Evolutionary conservation across 1,140 invertebrate species (phyloP), one percentile per base, ranked within the genome.

Genomic region (Pissodes strobi): DNA sequence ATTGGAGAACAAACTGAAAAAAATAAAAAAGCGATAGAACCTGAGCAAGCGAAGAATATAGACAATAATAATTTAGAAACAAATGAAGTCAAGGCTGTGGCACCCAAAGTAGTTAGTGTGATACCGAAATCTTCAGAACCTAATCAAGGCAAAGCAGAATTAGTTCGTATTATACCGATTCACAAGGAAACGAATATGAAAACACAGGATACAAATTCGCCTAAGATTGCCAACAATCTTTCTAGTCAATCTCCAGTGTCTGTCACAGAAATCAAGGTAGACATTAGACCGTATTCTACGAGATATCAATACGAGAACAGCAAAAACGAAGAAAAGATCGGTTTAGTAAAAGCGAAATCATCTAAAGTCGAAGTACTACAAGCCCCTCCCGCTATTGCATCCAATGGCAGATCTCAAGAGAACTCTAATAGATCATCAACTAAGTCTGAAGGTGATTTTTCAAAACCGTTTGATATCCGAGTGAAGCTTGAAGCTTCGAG

Each of bases 21-120:
- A n/a, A n/a, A n/a, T n/a, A n/a, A n/a, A n/a, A n/a, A n/a, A n/a
- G n/a, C n/a, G n/a, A n/a, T n/a, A n/a, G n/a, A n/a, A n/a, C n/a
- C 46, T n/a, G 22, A 49, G 13, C 10, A 5, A 13, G 5, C 1
- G 19, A 3, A 23, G 9, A 48, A 5, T 3, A 27, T 13, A 49
- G 25, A 25, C 1, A 21, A 25, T 15, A 30, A 27, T 2, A n/a
- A n/a, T 21, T 8, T 3, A 10, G 8, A 8, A 17, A 21, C 18
- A 2, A 12, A 3, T 23, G 21, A 27, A 13, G 25, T 25, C 4
- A 41, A 45, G 41, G 39, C 62, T 21, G 64, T 69, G 10, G 53
- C 62, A 8, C 72, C 72, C 9, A 73, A 73, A 62, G 67, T 73
- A 2, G 61, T 73, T 3, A 62, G 72, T 19, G 72, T 71, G 9